Evolutionary conservation across 2,113 vertebrate species (phyloP).

Genomic region (Nesogale talazaci): DNA sequence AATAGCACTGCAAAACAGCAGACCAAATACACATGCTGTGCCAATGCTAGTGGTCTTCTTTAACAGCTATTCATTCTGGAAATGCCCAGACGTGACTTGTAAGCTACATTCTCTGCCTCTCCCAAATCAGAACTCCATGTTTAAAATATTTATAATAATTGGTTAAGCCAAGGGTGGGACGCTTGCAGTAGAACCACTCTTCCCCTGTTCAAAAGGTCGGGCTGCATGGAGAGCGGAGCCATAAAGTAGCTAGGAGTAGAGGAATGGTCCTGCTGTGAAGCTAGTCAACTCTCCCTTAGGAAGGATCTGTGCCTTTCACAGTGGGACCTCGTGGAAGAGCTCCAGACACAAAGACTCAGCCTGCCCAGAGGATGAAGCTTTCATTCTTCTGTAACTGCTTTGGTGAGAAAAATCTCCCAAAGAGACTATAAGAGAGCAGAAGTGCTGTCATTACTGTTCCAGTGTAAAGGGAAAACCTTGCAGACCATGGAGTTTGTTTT

Average conservation of each 20-base stretch:
- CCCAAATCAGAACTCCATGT: neutral
- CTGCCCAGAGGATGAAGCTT: slow-evolving; percentile 35
- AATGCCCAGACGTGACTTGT: neutral
- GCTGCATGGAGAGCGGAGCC: neutral
- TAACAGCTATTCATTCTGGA: neutral
- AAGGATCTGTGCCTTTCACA: slow-evolving; percentile 44
- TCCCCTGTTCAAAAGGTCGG: neutral
- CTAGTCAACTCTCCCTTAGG: slow-evolving; percentile 13
- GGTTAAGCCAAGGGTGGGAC: neutral
- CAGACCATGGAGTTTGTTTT: neutral
- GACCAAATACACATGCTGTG: neutral
- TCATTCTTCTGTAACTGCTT: slow-evolving; percentile 42
- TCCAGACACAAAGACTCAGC: slow-evolving; percentile 47
- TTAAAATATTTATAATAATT: slow-evolving; percentile 12
- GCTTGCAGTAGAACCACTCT: slow-evolving; percentile 5
- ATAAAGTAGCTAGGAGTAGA: neutral
- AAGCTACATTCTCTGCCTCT: neutral
- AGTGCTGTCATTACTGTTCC: slow-evolving; percentile 22
- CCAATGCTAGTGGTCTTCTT: neutral
- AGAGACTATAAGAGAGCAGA: slow-evolving; percentile 49
- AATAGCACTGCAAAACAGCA: neutral
- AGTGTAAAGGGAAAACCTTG: neutral
- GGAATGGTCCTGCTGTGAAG: neutral
- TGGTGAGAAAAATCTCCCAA: slow-evolving; percentile 64
- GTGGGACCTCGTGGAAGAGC: slow-evolving; percentile 39